These are phyloP conservation scores for Aleiodes alternator DNA, from an alignment of 2,888 invertebrate genomes.

Conservation along the genomic window DNA sequence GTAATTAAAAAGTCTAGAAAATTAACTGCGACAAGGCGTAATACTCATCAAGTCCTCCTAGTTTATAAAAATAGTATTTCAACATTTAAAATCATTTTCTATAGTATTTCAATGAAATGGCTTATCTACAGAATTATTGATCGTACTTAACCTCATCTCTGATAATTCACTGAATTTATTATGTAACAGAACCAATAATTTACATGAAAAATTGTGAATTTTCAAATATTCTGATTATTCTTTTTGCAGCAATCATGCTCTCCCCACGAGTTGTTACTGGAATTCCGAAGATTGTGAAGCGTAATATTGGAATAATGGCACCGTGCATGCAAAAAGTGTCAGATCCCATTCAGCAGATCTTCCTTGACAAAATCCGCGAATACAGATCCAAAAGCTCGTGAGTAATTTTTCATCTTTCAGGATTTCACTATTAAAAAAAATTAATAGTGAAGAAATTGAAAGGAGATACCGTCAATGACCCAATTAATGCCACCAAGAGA, in stretches of 20 bases:
- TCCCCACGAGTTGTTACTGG: slow-evolving; percentile 58
- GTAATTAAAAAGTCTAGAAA: slow-evolving; percentile 35
- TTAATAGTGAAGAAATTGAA: too few relatives aligned
- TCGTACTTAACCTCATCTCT: slow-evolving; percentile 18
- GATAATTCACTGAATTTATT: slow-evolving; percentile 20
- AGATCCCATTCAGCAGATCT: slow-evolving; percentile 96
- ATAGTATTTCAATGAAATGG: too few relatives aligned
- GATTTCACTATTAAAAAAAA: neutral
- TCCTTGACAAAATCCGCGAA: slow-evolving; percentile 93
- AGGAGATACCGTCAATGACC: too few relatives aligned
- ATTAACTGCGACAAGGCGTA: neutral
- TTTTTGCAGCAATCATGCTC: slow-evolving; percentile 62
- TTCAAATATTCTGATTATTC: slow-evolving; percentile 1
- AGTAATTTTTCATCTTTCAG: slow-evolving; percentile 69
- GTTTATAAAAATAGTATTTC: neutral
- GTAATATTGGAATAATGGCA: slow-evolving; percentile 85
- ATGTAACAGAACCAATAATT: slow-evolving; percentile 14
- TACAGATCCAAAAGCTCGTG: slow-evolving; percentile 92
- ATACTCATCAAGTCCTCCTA: neutral
- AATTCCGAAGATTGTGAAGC: slow-evolving; percentile 69
- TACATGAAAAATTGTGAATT: neutral
- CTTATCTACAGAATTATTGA: slow-evolving; percentile 3
- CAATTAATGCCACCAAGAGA: too few relatives aligned
- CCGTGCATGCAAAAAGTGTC: slow-evolving; percentile 82
- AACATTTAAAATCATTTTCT: too few relatives aligned